Base-by-base conservation (phyloP, 2,797 vertebrate species). In the Atherinosoma microstoma region DNA sequence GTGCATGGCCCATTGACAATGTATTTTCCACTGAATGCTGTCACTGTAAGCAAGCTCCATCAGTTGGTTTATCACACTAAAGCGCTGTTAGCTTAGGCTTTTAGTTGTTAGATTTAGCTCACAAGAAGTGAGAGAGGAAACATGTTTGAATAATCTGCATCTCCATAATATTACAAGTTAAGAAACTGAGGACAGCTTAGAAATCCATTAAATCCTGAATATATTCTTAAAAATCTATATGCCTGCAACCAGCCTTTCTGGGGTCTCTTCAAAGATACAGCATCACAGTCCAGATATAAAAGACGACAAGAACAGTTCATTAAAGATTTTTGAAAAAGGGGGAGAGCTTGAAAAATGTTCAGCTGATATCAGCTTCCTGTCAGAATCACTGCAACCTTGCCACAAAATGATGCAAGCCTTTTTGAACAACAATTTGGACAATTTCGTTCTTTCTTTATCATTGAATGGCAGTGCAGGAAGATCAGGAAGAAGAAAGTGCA, bases 311-410 rank as follows among this genome's bases (percentile, higher is more conserved):
- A 82, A 35, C 36, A 57, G 62, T 78, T 84, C 70, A 83, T 88
- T 84, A 80, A 62, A 82, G 70, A 58, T 72, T 78, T 78, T 84
- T 62, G 24, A 69, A 82, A 70, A 29, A 20, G 83, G 64, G 51
- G 67, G 53, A 29, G 32, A 78, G 56, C 20, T 68, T 42, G 56
- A 27, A 74, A 78, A 42, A 67, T 80, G 70, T 79, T 84, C 64
- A 82, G 76, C 82, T 88, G 79, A 84, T 87, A 80, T 87, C 82
- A 83, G 79, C 79, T 80, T 81, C 81, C 81, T 63, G 67, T 58
- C 61, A 79, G 64, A 78, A 78, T 68, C 64, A 27, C 38, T 76
- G 88, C 85, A 87, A 86, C 84, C 64, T 64, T 69, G 61, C 75
- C 56, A 63, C 64, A 79, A 71, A 73, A 67, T 91, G 87, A 92